A percentile compares a stretch with the other conserved stretches of the same genome.
Conservation (phyloP, 2,113 vertebrate species). For the Callionymus lyra region DNA sequence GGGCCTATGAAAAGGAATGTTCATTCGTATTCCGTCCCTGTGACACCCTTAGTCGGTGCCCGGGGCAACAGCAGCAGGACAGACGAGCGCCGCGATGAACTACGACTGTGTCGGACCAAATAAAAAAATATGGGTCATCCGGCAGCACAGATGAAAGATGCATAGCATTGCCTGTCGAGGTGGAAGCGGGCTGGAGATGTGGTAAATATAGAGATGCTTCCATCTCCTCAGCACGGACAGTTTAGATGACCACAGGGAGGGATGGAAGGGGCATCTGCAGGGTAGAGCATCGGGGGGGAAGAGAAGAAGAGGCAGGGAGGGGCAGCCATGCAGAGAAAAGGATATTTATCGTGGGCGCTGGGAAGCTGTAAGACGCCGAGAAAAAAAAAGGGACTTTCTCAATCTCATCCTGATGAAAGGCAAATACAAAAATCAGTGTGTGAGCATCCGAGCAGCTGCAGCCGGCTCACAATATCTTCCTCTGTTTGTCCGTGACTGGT, state of each 20-base stretch:
- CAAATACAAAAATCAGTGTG: constrained; percentile 28
- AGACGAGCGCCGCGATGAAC: constrained; percentile 20
- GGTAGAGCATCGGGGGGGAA: constrained; percentile 12
- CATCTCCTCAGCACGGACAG: constrained; percentile 30
- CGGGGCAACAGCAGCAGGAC: constrained; percentile 18
- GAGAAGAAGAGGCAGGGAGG: constrained; percentile 19
- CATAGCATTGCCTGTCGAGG: constrained; percentile 35
- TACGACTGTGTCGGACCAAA: constrained; percentile 35
- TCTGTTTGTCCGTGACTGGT: constrained; percentile 50
- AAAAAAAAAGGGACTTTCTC: constrained; percentile 6
- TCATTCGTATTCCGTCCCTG: constrained; percentile 34
- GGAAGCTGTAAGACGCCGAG: constrained; percentile 1
- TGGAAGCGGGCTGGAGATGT: constrained; percentile 33
- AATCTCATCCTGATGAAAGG: constrained; percentile 31
- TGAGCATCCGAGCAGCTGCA: constrained; percentile 48
- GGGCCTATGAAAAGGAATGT: constrained; percentile 18
- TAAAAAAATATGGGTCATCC: constrained; percentile 60
- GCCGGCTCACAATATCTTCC: constrained; percentile 37
- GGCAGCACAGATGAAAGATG: constrained; percentile 48
- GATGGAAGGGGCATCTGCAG: constrained; percentile 25
- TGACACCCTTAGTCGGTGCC: constrained; percentile 40
- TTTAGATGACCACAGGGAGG: constrained; percentile 39
- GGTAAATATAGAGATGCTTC: constrained; percentile 52
- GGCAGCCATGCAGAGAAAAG: constrained; percentile 8
- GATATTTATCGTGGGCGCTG: constrained; percentile 20